Conservation (phyloP, 2,888 invertebrate genomes). For the Drosophila paramelanica region DNA sequence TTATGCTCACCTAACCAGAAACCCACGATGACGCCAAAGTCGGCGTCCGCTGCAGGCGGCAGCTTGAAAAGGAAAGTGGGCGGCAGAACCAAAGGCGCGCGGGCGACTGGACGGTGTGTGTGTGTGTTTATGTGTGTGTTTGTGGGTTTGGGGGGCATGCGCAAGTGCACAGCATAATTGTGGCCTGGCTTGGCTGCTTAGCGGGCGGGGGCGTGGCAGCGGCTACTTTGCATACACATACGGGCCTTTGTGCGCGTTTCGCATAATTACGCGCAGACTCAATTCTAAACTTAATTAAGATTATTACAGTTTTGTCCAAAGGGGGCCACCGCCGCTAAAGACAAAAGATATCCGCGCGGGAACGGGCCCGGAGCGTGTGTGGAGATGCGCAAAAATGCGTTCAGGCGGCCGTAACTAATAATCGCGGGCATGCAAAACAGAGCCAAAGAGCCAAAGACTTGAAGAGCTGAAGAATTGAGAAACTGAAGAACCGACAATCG, state of each 20-base stretch:
- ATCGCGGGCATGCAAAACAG: constrained; percentile 72
- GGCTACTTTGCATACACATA: constrained; percentile 63
- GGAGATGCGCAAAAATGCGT: constrained; percentile 71
- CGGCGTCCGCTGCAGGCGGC: constrained; percentile 55
- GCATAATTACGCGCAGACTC: constrained; percentile 80
- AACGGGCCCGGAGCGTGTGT: neutral
- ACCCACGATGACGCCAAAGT: constrained; percentile 22
- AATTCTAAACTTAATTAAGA: constrained; percentile 78
- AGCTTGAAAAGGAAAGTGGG: constrained; percentile 76
- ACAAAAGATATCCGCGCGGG: constrained; percentile 6
- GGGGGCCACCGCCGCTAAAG: constrained; percentile 10
- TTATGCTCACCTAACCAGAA: constrained; percentile 72
- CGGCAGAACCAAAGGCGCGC: constrained; percentile 30
- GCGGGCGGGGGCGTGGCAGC: constrained; percentile 19
- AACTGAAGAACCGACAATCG: neutral
- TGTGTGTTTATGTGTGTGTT: constrained; percentile 1
- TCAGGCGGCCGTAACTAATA: constrained; percentile 82
- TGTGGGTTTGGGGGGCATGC: constrained; percentile 11
- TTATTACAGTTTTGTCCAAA: constrained; percentile 62
- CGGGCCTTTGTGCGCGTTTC: constrained; percentile 67
- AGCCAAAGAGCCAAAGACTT: constrained; percentile 11
- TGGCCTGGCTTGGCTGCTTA: constrained; percentile 34
- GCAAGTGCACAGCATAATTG: constrained; percentile 64
- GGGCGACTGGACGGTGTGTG: too few relatives aligned
- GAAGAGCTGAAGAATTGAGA: constrained; percentile 3